Conservation (phyloP, 2,113 vertebrate species). For the Eubucco bourcierii region DNA sequence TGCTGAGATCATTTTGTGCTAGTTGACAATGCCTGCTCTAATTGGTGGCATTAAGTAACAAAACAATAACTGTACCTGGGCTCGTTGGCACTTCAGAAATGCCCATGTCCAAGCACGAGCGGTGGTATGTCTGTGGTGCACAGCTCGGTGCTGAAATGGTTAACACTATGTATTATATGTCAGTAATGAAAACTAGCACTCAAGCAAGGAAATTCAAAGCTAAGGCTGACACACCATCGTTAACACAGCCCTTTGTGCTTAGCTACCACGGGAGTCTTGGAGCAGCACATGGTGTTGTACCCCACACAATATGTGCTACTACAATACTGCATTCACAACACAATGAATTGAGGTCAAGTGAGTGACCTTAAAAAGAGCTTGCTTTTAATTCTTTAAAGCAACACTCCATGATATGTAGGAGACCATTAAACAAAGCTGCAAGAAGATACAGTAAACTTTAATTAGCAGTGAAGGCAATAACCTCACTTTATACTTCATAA, state of each 20-base stretch:
- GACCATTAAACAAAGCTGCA: slow-evolving; percentile 71
- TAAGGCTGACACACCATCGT: slow-evolving; percentile 65
- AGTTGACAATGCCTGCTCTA: slow-evolving; percentile 51
- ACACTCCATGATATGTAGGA: slow-evolving; percentile 62
- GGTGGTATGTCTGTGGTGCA: neutral
- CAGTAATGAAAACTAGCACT: slow-evolving; percentile 70
- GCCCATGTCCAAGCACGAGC: neutral
- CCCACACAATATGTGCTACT: slow-evolving; percentile 70
- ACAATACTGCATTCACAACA: slow-evolving; percentile 67
- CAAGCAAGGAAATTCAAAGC: slow-evolving; percentile 70
- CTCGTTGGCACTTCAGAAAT: slow-evolving; percentile 12
- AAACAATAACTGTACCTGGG: slow-evolving; percentile 33
- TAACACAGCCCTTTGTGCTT: slow-evolving; percentile 68
- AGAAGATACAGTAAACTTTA: slow-evolving; percentile 73
- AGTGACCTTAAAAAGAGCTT: slow-evolving; percentile 71
- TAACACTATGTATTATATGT: slow-evolving; percentile 49
- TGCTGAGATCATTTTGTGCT: slow-evolving; percentile 39
- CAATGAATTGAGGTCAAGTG: slow-evolving; percentile 69
- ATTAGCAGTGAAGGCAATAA: slow-evolving; percentile 72
- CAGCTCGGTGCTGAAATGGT: slow-evolving; percentile 34
- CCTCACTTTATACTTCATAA: slow-evolving; percentile 69
- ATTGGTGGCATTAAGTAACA: slow-evolving; percentile 47
- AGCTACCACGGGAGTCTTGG: slow-evolving; percentile 64
- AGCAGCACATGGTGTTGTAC: slow-evolving; percentile 72
- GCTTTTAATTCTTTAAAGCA: slow-evolving; percentile 72